Base-by-base conservation (phyloP, 2,113 vertebrate species). In the Nansenia antarctica region DNA sequence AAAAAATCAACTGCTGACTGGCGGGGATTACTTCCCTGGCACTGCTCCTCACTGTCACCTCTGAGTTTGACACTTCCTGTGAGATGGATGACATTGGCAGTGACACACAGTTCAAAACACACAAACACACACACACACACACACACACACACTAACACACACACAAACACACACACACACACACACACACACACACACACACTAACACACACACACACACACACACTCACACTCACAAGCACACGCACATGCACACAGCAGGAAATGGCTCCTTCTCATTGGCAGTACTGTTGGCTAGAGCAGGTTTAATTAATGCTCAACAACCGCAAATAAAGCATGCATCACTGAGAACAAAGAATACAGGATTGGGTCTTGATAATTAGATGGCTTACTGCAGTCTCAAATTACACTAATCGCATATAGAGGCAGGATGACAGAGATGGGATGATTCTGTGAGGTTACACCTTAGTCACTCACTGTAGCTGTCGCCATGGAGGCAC, bases 31-130 rank as follows among this genome's bases (percentile, higher is more conserved):
- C 82, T 67, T 88, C 91, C 77, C 87, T 93, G 74, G 58, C 87
- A 67, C 82, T 72, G 59, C 80, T 90, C 79, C 85, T 86, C 86
- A 86, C 47, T 30, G 65, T 84, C 29, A 90, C 81, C 62, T 94
- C 91, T 39, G 85, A 92, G 66, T 69, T 87, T 70, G 89, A 88
- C 62, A 79, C 82, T 80, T 95, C 93, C 94, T 96, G 86, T 71
- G 34, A 83, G 55, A 70, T 77, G 8, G 39, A 71, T 82, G 45
- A 72, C 74, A 79, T 35, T n/a, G 34, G 82, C 74, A 79, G 71
- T 89, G 82, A 89, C 78, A 87, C 22, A 8, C 29, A 42, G 39
- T 68, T 31, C 62, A 47, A 57, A 34, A 49, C 27, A 12, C 24
- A 34, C 27, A 30, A 9, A 26, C 29, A 67, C 9, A 34, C 22